Conservation (phyloP, 2,888 invertebrate genomes). For the Tenthredo amoena region DNA sequence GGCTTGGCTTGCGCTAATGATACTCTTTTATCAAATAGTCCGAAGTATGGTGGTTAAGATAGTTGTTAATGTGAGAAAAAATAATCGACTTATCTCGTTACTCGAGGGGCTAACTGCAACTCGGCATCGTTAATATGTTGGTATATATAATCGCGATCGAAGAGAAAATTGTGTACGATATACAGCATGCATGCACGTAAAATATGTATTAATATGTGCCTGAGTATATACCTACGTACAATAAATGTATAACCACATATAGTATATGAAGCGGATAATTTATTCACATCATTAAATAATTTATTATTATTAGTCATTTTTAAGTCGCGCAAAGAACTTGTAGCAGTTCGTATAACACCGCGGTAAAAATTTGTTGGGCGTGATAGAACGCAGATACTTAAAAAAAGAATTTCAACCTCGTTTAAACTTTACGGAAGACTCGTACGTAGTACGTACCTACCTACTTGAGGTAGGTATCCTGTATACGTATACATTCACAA, state of each 20-base stretch:
- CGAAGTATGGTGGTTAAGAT: not conserved
- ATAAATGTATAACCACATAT: not conserved
- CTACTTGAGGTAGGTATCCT: not conserved
- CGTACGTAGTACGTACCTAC: not conserved
- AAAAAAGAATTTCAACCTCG: conserved; percentile 28
- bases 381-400: not conserved
- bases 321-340: not conserved
- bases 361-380: conserved; percentile 1
- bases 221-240: not conserved
- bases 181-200: not conserved
- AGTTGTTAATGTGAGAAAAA: conserved; percentile 16
- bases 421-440: conserved; percentile 29
- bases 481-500: not conserved
- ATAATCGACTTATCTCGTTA: not conserved
- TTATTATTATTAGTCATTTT: conserved; percentile 35
- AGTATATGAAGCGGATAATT: not conserved
- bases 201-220: not conserved
- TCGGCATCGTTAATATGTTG: not conserved
- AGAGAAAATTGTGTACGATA: conserved; percentile 1
- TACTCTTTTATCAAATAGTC: not conserved
- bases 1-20: not conserved
- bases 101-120: not conserved
- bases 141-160: conserved; percentile 4
- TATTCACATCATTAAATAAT: conserved; percentile 16
- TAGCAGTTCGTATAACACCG: not conserved